Evolutionary conservation across 1,140 invertebrate species (phyloP), one percentile per base, ranked within the genome.

Genomic region (Chrysopa pallens): DNA sequence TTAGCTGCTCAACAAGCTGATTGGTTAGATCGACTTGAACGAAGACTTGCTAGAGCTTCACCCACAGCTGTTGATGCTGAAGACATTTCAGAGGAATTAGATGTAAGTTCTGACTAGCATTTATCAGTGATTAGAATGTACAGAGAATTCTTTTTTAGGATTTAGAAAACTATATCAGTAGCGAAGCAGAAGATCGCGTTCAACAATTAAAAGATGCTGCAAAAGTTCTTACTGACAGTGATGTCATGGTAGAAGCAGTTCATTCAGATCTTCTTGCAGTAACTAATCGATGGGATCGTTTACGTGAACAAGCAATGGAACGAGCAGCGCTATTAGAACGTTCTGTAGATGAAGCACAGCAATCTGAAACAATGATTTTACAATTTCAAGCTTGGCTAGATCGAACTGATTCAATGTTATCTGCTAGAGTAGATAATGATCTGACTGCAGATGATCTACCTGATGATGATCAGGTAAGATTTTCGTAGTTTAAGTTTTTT

Each of bases 1-100:
- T 68, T 81, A 48, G 69, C 82, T 46, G 74, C 82, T 42, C 76
- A 81, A 53, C 84, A 89, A 63, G 76, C 70, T 46, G 79, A 80
- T 39, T 90, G 85, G 74, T 64, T 91, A 44, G 80, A 86, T 57
- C 76, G 79, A 45, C 62, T 93, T 46, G 78, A 88, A 53, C 80
- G 79, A 51, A 78, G 84, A 55, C 64, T 92, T 42, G 73, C 73
- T 47, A 73, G 73, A 53, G 61, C 60, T 31, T 74, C 76, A 7
- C 70, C 74, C 0, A 68, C 68, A 53, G 78, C 79, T 47, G 82
- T 78, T n/a, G 89, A 92, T 66, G 86, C 87, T n/a, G 89, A 93
- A 65, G 89, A 93, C 63, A 81, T 91, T 45, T 84, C 84, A 27
- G 86, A 89, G 56, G 81, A 89, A 56, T 67, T 92, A 33, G 84